These are phyloP conservation scores for Chydorus sphaericus DNA, from an alignment of 2,888 invertebrate genomes.

Conservation along the genomic window DNA sequence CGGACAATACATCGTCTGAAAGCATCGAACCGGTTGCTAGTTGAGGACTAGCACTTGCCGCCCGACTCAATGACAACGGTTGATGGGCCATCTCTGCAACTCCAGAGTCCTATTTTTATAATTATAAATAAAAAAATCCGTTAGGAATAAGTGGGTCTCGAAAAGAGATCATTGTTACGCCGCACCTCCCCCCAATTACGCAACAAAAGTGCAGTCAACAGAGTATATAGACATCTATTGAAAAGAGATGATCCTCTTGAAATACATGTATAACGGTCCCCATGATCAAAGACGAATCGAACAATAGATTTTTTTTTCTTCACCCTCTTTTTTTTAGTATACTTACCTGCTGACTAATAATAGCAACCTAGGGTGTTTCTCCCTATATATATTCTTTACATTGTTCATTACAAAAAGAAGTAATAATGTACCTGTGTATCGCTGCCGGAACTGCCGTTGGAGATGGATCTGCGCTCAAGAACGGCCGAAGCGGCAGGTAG, in stretches of 20 bases:
- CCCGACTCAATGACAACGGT: slow-evolving; percentile 4
- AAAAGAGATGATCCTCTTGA: background rate
- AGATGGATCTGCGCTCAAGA: background rate
- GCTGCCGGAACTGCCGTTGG: slow-evolving; percentile 10
- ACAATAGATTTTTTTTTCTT: too few species aligned
- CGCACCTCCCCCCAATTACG: background rate
- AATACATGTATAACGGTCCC: too few species aligned
- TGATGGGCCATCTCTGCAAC: slow-evolving; percentile 12
- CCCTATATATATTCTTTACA: background rate
- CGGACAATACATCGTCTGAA: background rate
- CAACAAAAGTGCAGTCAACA: background rate
- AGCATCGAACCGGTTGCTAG: background rate
- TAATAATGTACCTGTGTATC: slow-evolving; percentile 8
- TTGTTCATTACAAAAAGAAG: background rate
- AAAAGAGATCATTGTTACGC: too few species aligned
- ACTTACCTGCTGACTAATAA: background rate
- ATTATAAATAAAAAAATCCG: too few species aligned
- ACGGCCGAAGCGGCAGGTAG: background rate
- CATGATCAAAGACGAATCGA: too few species aligned
- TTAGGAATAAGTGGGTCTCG: too few species aligned
- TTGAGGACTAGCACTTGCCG: slow-evolving; percentile 13
- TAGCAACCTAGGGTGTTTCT: background rate
- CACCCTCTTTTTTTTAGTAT: too few species aligned
- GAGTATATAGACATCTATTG: slow-evolving; percentile 1
- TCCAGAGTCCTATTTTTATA: slow-evolving; percentile 10